These are phyloP conservation scores for Coryphaenoides rupestris DNA, from an alignment of 2,113 vertebrate species.

Conservation along the genomic window DNA sequence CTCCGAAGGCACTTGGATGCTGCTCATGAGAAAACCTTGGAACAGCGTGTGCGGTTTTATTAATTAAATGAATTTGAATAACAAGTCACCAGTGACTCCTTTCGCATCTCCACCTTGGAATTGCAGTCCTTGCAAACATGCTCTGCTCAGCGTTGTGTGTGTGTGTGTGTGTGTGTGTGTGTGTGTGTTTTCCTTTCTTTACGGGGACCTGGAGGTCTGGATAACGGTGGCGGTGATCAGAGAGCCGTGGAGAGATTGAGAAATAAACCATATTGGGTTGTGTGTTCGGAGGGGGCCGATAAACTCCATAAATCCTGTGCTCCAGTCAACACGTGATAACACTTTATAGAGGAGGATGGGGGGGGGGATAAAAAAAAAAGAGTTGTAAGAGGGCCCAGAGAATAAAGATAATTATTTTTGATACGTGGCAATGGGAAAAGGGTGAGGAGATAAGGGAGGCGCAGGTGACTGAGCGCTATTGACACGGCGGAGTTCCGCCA, in stretches of 20 bases:
- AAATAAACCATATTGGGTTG: conserved; percentile 48
- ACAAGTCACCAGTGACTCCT: no score
- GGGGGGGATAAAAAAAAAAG: conserved; percentile 14
- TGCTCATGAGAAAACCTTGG: no score
- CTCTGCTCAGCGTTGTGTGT: background rate
- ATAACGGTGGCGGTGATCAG: conserved; percentile 29
- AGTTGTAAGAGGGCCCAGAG: conserved; percentile 12
- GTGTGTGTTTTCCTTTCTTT: no score
- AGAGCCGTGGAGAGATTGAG: conserved; percentile 37
- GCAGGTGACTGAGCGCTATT: conserved; percentile 42
- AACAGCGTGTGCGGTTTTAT: no score
- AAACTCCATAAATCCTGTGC: conserved; percentile 53
- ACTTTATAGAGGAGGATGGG: conserved; percentile 23
- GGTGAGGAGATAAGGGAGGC: conserved; percentile 54
- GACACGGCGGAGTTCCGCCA: conserved; percentile 37
- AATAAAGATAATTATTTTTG: conserved; percentile 67
- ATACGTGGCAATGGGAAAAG: conserved; percentile 63
- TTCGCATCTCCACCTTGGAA: no score
- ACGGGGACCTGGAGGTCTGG: conserved; percentile 1
- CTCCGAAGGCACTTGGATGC: no score
- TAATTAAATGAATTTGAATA: no score
- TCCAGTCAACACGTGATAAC: conserved; percentile 54
- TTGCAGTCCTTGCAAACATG: no score
- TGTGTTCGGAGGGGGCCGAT: conserved; percentile 36
- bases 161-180: background rate